A percentile compares a stretch with the other conserved stretches of the same genome.
Conservation (phyloP, 2,113 vertebrate species). For the Dromaius novaehollandiae region DNA sequence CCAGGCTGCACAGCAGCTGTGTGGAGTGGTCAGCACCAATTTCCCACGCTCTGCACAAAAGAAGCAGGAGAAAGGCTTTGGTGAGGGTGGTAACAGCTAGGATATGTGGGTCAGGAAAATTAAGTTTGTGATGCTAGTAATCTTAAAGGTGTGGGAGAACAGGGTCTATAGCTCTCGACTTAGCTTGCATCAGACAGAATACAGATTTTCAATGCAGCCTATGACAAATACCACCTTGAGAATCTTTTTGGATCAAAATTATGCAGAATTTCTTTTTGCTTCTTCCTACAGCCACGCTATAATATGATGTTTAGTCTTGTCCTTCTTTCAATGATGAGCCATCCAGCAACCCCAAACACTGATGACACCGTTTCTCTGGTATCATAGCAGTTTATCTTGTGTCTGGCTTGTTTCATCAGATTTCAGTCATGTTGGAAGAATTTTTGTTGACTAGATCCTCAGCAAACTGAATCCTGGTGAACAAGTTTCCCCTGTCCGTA, state of each 20-base stretch:
- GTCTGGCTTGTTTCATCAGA: background rate
- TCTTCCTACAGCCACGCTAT: background rate
- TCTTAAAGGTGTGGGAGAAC: background rate
- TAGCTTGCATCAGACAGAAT: too few relatives aligned
- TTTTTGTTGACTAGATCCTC: background rate
- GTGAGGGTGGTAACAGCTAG: background rate
- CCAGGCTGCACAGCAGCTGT: background rate
- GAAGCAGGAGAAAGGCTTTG: background rate
- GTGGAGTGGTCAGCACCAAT: background rate
- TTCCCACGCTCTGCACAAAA: background rate
- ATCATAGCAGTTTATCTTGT: background rate
- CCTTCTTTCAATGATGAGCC: background rate
- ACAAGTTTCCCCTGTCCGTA: background rate
- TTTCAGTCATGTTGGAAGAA: background rate
- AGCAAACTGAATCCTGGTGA: background rate
- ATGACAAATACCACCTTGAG: too few relatives aligned
- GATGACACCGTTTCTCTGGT: background rate
- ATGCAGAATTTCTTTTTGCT: background rate
- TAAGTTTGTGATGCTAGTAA: background rate
- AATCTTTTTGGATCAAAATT: background rate
- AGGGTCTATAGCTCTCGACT: background rate
- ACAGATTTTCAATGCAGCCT: too few relatives aligned
- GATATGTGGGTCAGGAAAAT: background rate
- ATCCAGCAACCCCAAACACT: background rate
- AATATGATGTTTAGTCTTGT: background rate